Evolutionary conservation across 2,888 invertebrate genomes (phyloP), one percentile per base, ranked within the genome.

Genomic region (Cataglyphis livida): DNA sequence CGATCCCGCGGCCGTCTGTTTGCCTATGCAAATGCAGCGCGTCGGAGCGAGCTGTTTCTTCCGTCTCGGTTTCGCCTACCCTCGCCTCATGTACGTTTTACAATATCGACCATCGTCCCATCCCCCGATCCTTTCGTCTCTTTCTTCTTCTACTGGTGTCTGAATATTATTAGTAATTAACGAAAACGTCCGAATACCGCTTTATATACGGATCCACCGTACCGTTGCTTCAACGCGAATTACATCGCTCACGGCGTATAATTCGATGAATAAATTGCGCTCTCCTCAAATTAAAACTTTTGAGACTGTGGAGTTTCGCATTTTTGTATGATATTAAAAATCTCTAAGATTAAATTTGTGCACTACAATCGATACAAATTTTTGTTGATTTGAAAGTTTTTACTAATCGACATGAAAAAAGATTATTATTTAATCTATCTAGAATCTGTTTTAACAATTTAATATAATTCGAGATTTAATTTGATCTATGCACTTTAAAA

Each of bases 121-220:
- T 70, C 79, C 84, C 38, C 81, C 71, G 82, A 48, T 28, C 48
- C 48, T 84, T 82, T 87, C 81, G 65, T 82, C 44, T 75, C 81
- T 57, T 68, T 65, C 18, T 66, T 81, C 68, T 70, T 3, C 44
- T 41, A 35, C 82, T 71, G 68, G 70, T 82, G 92, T 91, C 93
- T 93, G 94, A 94, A 94, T 94, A 94, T 94, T 94, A 94, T 94
- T 94, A 94, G 93, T 94, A 94, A 94, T 94, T 93, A 93, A 92
- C 93, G 91, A 87, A 91, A 93, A 59, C 68, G 41, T 51, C 57
- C 32, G 68, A 59, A 68, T 57, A 68, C 18, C 41, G 44, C 38
- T 79, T 70, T 57, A 41, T 51, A 51, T 32, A 21, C 51, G 32
- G 15, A 25, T 54, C 44, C 25, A 38, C 51, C 38, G n/a, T 21